Evolutionary conservation across 2,888 invertebrate genomes (phyloP).

Genomic region (Protonemura montana): DNA sequence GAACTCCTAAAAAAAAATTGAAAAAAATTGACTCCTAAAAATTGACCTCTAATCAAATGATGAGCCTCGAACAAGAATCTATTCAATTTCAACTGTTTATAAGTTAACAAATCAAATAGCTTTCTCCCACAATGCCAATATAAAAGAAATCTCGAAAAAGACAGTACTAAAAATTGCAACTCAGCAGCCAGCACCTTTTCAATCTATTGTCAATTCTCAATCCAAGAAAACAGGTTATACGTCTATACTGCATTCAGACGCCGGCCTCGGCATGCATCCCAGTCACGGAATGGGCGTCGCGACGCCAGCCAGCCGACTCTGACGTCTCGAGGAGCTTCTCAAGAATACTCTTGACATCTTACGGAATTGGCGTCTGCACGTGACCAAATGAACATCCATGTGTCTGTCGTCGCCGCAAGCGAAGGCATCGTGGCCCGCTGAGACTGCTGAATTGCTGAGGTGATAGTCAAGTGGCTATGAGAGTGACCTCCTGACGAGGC

Average conservation of each 20-base stretch:
- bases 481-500: neutral
- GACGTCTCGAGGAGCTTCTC: slow-evolving; percentile 30
- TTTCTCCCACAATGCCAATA: too few relatives aligned
- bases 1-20: too few relatives aligned
- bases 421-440: neutral
- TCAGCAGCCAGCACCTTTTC: neutral
- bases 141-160: too few relatives aligned
- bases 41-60: too few relatives aligned
- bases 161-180: too few relatives aligned
- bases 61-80: too few relatives aligned
- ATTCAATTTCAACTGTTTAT: too few relatives aligned
- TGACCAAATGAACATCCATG: slow-evolving; percentile 40
- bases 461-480: slow-evolving; percentile 18
- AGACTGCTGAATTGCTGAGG: neutral
- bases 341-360: slow-evolving; percentile 34
- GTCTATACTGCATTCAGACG: neutral
- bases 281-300: slow-evolving; percentile 1
- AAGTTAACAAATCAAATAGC: too few relatives aligned
- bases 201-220: neutral
- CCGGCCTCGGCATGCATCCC: neutral
- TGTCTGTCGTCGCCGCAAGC: neutral
- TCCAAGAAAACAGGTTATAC: neutral
- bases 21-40: too few relatives aligned
- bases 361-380: slow-evolving; percentile 31
- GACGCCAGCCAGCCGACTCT: neutral